Evolutionary conservation across 1,140 invertebrate species (phyloP).

Genomic region (Meteorus sp.): DNA sequence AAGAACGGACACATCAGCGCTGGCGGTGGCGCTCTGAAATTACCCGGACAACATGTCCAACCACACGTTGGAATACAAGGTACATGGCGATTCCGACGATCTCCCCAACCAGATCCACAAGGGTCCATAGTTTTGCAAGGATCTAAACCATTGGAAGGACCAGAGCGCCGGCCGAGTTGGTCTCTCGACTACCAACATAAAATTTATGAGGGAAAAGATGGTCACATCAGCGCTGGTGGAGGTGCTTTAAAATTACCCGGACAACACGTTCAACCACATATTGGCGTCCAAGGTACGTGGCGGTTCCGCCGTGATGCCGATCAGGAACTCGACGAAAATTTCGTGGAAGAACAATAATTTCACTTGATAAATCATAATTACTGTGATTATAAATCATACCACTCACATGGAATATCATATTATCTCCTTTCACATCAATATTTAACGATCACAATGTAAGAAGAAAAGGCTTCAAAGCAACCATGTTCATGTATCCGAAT

Average conservation of each 20-base stretch:
- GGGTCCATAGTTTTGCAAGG: slow-evolving; percentile 26
- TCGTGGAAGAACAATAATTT: slow-evolving; percentile 3
- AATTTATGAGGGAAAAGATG: slow-evolving; percentile 36
- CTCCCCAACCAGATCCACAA: slow-evolving; percentile 19
- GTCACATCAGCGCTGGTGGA: slow-evolving; percentile 34
- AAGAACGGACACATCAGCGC: slow-evolving; percentile 37
- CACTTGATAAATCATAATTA: too few species aligned
- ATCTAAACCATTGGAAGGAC: slow-evolving; percentile 34
- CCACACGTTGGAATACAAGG: slow-evolving; percentile 36
- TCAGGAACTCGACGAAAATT: neutral
- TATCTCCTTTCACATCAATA: too few species aligned
- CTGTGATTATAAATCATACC: too few species aligned
- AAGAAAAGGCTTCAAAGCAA: too few species aligned
- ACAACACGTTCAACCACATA: slow-evolving; percentile 33
- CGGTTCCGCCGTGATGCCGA: slow-evolving; percentile 25
- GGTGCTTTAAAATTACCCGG: slow-evolving; percentile 35
- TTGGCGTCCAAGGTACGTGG: slow-evolving; percentile 35
- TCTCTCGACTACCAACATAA: slow-evolving; percentile 39
- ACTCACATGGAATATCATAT: neutral
- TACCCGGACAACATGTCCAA: slow-evolving; percentile 35
- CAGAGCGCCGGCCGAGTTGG: slow-evolving; percentile 33
- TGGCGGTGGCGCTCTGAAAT: slow-evolving; percentile 34
- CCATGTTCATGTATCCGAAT: too few species aligned
- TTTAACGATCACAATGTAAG: too few species aligned
- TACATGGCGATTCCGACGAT: slow-evolving; percentile 20